A percentile compares a stretch with the other conserved stretches of the same genome.
These are phyloP conservation scores for Hydropsyche tenuis DNA, from an alignment of 1,140 invertebrate species.

Conservation along the genomic window DNA sequence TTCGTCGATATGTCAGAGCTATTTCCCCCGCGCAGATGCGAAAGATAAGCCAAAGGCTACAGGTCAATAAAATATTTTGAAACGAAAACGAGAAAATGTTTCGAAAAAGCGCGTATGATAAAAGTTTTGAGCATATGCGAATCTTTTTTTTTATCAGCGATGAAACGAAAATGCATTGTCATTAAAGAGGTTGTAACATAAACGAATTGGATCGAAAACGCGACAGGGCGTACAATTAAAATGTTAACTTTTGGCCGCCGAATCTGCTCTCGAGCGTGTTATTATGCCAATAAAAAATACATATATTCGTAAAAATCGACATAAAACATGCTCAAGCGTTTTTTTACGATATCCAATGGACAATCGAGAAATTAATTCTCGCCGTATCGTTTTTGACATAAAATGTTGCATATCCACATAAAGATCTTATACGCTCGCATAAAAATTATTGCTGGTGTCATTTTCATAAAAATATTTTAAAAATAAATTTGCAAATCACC, in stretches of 20 bases:
- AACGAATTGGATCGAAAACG: background rate
- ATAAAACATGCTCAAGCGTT: background rate
- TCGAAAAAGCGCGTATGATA: too few relatives aligned
- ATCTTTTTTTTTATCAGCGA: background rate
- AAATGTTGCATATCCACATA: too few relatives aligned
- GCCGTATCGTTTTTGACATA: too few relatives aligned
- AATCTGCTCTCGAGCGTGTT: background rate
- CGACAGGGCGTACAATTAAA: conserved; percentile 11
- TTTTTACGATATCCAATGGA: background rate
- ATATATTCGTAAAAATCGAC: conserved; percentile 7
- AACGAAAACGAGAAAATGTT: too few relatives aligned
- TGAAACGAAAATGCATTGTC: background rate
- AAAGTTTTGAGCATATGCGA: too few relatives aligned
- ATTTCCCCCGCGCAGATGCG: background rate
- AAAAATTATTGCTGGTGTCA: too few relatives aligned
- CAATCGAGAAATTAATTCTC: too few relatives aligned
- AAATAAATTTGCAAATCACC: too few relatives aligned
- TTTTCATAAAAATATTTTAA: too few relatives aligned
- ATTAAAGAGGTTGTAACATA: background rate
- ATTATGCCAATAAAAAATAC: conserved; percentile 21
- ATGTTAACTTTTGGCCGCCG: background rate
- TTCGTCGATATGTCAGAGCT: background rate
- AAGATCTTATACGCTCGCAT: too few relatives aligned
- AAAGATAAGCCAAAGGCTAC: background rate
- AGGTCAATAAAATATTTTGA: too few relatives aligned